These are phyloP conservation scores for Dendrolimus houi DNA, from an alignment of 2,888 invertebrate species.

Conservation along the genomic window DNA sequence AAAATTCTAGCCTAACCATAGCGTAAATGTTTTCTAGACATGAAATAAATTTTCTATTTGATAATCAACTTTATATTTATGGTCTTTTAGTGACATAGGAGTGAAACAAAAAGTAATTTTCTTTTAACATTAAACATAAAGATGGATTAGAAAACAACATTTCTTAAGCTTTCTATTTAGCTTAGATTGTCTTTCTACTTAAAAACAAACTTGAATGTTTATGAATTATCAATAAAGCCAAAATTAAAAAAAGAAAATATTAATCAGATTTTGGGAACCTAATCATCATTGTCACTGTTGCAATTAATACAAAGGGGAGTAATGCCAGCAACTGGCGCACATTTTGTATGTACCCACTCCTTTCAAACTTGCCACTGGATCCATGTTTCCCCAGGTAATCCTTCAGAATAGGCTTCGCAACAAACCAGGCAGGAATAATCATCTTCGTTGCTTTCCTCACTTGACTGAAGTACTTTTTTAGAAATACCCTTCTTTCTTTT, in stretches of 20 bases:
- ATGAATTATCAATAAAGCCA: conserved; percentile 7
- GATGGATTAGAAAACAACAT: neutral
- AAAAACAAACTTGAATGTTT: conserved; percentile 8
- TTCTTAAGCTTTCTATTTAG: conserved; percentile 1
- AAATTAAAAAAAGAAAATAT: conserved; percentile 1
- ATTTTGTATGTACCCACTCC: conserved; percentile 12
- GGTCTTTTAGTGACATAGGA: conserved; percentile 8
- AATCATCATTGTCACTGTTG: conserved; percentile 5
- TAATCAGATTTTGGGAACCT: conserved; percentile 1
- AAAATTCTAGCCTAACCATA: conserved; percentile 8
- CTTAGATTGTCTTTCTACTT: conserved; percentile 2
- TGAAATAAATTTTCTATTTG: conserved; percentile 12
- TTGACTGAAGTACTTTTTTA: conserved; percentile 17
- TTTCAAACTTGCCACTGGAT: conserved; percentile 16
- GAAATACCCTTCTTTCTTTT: conserved; percentile 10
- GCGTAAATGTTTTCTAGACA: conserved; percentile 10
- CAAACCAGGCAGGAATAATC: conserved; percentile 20
- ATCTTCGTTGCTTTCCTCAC: conserved; percentile 17
- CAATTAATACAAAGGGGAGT: conserved; percentile 2
- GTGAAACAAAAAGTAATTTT: neutral
- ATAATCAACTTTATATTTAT: conserved; percentile 12
- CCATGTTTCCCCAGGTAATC: conserved; percentile 18
- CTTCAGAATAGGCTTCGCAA: conserved; percentile 18
- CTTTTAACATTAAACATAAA: neutral
- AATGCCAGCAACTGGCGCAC: conserved; percentile 2